A percentile compares a stretch with the other conserved stretches of the same genome.
phyloP scores from a whole-genome alignment of 2,113 vertebrate genomes.

The Macaca mulatta region DNA sequence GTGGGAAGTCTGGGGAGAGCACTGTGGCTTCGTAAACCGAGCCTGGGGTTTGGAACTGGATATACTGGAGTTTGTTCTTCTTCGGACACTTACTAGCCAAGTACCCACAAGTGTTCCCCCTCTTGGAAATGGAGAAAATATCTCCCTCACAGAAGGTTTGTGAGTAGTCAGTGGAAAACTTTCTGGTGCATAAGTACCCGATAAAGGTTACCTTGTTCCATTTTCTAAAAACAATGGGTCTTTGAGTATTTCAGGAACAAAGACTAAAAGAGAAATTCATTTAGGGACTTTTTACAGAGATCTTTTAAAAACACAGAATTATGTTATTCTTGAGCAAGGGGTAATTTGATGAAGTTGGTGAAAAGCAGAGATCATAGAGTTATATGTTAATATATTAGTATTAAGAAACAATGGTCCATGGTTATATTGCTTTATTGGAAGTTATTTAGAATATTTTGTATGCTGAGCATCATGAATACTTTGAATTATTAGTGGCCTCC shows the following conservation, averaged over 20 bases:
- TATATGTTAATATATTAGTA: background rate
- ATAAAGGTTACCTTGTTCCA: background rate
- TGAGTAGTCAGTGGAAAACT: background rate
- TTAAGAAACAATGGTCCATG: background rate
- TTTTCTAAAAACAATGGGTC: background rate
- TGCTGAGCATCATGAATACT: background rate
- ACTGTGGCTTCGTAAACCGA: accelerated
- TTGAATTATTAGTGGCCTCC: slow-evolving; percentile 7
- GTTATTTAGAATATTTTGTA: background rate
- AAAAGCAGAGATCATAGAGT: slow-evolving; percentile 5
- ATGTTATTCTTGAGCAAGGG: slow-evolving; percentile 1
- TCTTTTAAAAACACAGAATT: background rate
- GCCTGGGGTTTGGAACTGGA: background rate
- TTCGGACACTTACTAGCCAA: background rate
- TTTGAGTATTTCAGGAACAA: background rate
- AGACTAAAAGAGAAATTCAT: background rate
- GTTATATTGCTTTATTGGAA: background rate
- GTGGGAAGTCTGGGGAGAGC: too few species aligned
- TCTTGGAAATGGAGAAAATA: background rate
- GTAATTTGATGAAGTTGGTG: slow-evolving; percentile 11
- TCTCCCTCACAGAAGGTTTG: background rate
- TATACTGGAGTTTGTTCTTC: background rate
- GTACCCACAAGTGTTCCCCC: too few species aligned
- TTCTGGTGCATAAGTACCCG: background rate
- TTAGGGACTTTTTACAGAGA: background rate